A percentile compares a stretch with the other conserved stretches of the same genome.
Conservation (phyloP, 2,113 vertebrate genomes). For the Istiophorus platypterus region DNA sequence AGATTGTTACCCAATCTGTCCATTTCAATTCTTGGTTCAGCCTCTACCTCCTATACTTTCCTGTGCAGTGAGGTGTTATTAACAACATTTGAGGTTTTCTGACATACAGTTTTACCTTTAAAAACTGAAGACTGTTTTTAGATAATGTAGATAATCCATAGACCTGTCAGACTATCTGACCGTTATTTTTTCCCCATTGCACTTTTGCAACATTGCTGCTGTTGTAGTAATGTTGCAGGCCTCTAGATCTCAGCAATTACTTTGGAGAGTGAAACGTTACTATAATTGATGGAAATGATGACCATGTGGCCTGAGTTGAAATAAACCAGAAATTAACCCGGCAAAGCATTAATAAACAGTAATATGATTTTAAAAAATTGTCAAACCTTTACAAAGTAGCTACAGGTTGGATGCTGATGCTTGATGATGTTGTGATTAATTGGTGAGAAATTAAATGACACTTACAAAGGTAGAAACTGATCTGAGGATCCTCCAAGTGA, state of each 20-base stretch:
- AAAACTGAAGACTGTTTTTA: neutral
- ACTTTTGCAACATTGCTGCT: too few species aligned
- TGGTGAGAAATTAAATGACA: constrained; percentile 40
- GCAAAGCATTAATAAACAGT: neutral
- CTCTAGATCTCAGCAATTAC: neutral
- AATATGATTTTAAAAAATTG: neutral
- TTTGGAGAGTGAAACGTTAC: neutral
- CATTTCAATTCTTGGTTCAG: neutral
- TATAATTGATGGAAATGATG: neutral
- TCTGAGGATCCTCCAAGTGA: constrained; percentile 87
- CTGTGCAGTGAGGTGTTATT: neutral
- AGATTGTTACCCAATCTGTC: too few species aligned
- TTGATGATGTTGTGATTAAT: neutral
- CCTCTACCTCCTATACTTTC: neutral
- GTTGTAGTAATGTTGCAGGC: neutral
- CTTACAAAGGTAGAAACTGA: constrained; percentile 94
- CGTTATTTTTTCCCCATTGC: too few species aligned
- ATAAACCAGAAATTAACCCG: neutral
- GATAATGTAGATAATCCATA: too few species aligned
- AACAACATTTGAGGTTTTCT: neutral
- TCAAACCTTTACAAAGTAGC: neutral
- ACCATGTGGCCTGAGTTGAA: neutral
- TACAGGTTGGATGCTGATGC: neutral
- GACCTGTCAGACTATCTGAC: too few species aligned
- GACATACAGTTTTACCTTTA: neutral